Conservation (phyloP, 2,113 vertebrate genomes). For the Sebastes fasciatus region DNA sequence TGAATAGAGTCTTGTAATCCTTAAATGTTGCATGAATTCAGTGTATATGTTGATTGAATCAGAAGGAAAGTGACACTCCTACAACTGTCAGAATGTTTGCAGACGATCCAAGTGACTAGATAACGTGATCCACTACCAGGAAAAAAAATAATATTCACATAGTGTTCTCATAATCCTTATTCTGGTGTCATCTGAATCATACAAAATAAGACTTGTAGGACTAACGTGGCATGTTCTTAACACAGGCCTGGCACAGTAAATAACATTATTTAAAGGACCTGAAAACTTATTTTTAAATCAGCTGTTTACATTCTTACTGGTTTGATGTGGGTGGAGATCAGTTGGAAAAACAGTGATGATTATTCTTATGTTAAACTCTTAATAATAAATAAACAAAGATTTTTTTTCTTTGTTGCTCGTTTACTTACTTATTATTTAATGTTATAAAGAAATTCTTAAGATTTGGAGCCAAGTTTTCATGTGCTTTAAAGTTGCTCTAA, state of each 20-base stretch:
- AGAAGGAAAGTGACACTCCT: background rate
- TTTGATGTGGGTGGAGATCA: background rate
- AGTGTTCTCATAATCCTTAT: background rate
- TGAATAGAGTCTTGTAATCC: background rate
- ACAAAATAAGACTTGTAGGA: background rate
- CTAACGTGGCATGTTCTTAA: background rate
- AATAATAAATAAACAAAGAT: too few relatives aligned
- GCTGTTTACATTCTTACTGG: background rate
- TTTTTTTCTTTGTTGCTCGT: too few relatives aligned
- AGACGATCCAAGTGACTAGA: too few relatives aligned
- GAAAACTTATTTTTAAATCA: background rate
- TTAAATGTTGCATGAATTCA: background rate
- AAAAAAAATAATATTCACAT: background rate
- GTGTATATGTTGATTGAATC: background rate
- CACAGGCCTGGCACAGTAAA: background rate
- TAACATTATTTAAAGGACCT: background rate
- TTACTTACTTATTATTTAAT: too few relatives aligned
- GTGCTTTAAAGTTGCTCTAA: too few relatives aligned
- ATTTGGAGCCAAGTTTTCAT: too few relatives aligned
- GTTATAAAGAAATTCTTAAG: too few relatives aligned
- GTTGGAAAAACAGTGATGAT: background rate
- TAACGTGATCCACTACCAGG: too few relatives aligned
- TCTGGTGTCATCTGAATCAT: too few relatives aligned
- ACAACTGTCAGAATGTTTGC: background rate
- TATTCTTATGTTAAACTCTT: too few relatives aligned